A percentile compares a stretch with the other conserved stretches of the same genome.
Evolutionary conservation across 2,888 invertebrate species (phyloP).

Genomic region (Druceiella hillmani): DNA sequence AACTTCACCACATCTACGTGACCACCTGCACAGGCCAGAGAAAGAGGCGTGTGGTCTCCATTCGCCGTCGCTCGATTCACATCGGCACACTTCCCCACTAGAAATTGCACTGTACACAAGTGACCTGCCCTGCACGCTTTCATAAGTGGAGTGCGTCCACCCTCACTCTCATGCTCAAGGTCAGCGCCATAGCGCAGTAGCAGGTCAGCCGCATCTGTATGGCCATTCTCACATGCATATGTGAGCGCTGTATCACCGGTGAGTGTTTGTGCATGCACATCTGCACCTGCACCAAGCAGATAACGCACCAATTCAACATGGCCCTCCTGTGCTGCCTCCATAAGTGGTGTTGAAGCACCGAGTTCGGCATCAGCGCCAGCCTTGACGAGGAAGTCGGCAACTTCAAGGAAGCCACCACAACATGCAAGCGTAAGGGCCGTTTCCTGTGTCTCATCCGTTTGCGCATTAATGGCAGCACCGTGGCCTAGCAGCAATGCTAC

Average conservation of each 20-base stretch:
- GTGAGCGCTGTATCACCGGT: slow-evolving; percentile 95
- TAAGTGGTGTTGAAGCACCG: slow-evolving; percentile 93
- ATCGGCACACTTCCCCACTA: slow-evolving; percentile 72
- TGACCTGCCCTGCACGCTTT: slow-evolving; percentile 97
- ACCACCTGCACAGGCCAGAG: slow-evolving; percentile 94
- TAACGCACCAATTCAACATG: slow-evolving; percentile 90
- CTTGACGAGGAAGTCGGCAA: slow-evolving; percentile 89
- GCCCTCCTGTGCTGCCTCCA: slow-evolving; percentile 99
- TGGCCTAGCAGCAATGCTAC: slow-evolving; percentile 88
- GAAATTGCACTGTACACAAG: slow-evolving; percentile 91
- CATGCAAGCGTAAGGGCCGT: slow-evolving; percentile 92
- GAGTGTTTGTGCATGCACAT: slow-evolving; percentile 91
- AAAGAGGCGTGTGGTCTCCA: slow-evolving; percentile 96
- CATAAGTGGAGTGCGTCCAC: slow-evolving; percentile 96
- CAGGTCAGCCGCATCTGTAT: slow-evolving; percentile 93
- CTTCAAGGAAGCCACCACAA: slow-evolving; percentile 90
- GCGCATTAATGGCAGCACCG: slow-evolving; percentile 95
- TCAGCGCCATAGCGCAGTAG: slow-evolving; percentile 87
- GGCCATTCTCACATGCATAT: slow-evolving; percentile 98
- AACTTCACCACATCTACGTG: slow-evolving; percentile 91
- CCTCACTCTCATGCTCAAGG: slow-evolving; percentile 94
- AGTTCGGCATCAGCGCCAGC: slow-evolving; percentile 93
- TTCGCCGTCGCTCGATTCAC: slow-evolving; percentile 71
- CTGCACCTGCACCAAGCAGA: slow-evolving; percentile 77
- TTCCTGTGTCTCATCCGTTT: slow-evolving; percentile 98